Base-by-base conservation (phyloP, 2,888 invertebrate species). In the Venusia cambrica region DNA sequence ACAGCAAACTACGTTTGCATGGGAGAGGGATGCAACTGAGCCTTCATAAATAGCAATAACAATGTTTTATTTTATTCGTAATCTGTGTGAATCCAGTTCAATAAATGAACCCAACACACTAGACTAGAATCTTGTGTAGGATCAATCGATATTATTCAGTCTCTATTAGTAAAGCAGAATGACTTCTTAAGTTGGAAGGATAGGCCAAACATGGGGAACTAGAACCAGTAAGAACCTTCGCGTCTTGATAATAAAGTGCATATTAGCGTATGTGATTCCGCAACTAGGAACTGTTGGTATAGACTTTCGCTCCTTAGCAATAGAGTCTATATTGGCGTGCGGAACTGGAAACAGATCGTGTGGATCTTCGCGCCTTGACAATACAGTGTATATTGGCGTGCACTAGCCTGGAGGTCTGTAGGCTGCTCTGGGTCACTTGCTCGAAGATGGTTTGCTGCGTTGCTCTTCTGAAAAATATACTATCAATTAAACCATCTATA, bases 371-470 rank as follows among this genome's bases (percentile, higher is more conserved):
- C 27, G 31, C 20, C 29, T 32, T 37, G 7, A 13, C 21, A 30
- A 37, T 37, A 38, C 28, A 36, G 38, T 43, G 37, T 27, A 14
- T 29, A 26, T 30, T 11, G n/a, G n/a, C n/a, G n/a, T n/a, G 5
- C 22, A 16, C 20, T 15, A 36, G 28, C 34, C 32, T 25, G 19
- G 10, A 9, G 20, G 43, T 45, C 34, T 33, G 35, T 35, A 41
- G 30, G 30, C 42, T 42, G 45, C 20, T 12, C 11, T 20, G 10
- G 56, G 49, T 78, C 83, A 84, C 71, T 83, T 76, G 55, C 81
- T 81, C 15, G 77, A 67, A 0, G 77, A 74, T 0, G 84, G 73
- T 38, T 77, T 68, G 1, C 57, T 67, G 19, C 69, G 70, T 49
- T 73, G 72, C 51, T 73, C 68, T 57, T 66, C 73, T 74, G 63